Conservation (phyloP, 2,888 invertebrate genomes). For the Chaetoderma sp. region DNA sequence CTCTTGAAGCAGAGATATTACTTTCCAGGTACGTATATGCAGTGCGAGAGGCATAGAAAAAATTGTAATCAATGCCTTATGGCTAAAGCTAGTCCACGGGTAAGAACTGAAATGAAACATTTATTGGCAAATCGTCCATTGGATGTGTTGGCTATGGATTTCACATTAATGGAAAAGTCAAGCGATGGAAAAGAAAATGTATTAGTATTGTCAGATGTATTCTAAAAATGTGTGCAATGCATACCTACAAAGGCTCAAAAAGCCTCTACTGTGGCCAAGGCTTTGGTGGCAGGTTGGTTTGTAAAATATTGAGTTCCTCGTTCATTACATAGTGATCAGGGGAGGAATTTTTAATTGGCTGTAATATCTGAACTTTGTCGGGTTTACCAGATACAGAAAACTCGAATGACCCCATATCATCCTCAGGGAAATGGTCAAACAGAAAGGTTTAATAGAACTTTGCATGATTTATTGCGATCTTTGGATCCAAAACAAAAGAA, state of each 20-base stretch:
- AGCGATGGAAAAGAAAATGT: too few relatives aligned
- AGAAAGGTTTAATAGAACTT: background rate
- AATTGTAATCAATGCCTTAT: too few relatives aligned
- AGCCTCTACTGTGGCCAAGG: background rate
- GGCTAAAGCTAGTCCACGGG: too few relatives aligned
- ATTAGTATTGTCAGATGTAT: too few relatives aligned
- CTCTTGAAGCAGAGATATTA: too few relatives aligned
- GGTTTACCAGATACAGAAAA: background rate
- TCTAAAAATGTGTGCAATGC: too few relatives aligned
- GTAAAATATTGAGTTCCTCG: background rate
- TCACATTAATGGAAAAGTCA: too few relatives aligned
- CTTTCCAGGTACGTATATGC: too few relatives aligned
- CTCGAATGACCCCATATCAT: background rate
- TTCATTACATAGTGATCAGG: background rate
- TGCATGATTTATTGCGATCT: background rate
- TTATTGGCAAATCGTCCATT: too few relatives aligned
- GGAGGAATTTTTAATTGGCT: background rate
- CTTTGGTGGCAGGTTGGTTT: background rate
- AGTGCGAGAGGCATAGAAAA: too few relatives aligned
- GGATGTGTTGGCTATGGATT: too few relatives aligned
- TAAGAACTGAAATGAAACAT: too few relatives aligned
- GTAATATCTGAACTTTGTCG: background rate
- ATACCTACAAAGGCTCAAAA: background rate
- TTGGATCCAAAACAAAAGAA: background rate
- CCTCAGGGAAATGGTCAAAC: background rate